These are phyloP conservation scores for Patella vulgata DNA, from an alignment of 1,140 invertebrate species.

Conservation along the genomic window DNA sequence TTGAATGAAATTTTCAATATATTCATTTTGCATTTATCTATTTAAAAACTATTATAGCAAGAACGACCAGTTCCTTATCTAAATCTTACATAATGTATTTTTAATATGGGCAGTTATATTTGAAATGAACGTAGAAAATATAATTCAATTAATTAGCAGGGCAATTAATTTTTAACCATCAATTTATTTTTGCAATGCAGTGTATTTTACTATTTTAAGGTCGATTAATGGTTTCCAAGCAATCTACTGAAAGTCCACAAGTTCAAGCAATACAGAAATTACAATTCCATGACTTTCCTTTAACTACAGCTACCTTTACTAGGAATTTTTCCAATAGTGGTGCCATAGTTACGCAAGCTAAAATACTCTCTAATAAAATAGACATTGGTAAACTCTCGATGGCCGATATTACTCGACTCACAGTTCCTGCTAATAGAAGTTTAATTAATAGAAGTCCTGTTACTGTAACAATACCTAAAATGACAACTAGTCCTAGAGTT, in stretches of 20 bases:
- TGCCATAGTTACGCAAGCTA: neutral
- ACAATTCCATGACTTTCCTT: slow-evolving; percentile 55
- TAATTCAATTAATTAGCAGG: no score
- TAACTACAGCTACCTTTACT: slow-evolving; percentile 37
- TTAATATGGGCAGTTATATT: no score
- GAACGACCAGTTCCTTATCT: no score
- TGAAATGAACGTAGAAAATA: no score
- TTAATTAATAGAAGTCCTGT: neutral
- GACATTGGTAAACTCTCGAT: neutral
- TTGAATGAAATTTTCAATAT: no score
- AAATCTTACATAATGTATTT: no score
- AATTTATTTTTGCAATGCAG: no score
- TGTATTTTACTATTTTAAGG: no score
- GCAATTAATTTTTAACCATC: no score
- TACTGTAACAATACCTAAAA: neutral
- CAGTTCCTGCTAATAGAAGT: neutral
- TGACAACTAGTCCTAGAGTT: slow-evolving; percentile 1
- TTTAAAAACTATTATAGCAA: no score
- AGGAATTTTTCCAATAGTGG: neutral
- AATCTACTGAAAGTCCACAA: neutral
- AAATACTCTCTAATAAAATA: neutral
- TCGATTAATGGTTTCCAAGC: no score
- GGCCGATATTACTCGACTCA: neutral
- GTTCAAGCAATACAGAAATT: slow-evolving; percentile 47
- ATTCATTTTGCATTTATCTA: no score